Percentiles rank a stretch among this genome's conserved stretches.
These are phyloP conservation scores for Aegotheles bennettii DNA, from an alignment of 2,113 vertebrate genomes.

Conservation along the genomic window DNA sequence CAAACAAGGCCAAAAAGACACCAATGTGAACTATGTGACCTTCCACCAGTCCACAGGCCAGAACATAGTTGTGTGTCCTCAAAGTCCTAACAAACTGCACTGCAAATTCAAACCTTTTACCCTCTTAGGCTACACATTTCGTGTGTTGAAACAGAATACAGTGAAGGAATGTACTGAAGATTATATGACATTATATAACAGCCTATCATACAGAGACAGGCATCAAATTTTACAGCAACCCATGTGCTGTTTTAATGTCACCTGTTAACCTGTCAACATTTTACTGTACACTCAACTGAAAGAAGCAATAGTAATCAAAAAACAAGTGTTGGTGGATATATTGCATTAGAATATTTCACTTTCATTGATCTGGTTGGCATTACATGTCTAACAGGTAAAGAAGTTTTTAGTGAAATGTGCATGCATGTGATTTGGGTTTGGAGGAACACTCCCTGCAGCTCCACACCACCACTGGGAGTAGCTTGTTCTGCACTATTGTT, in stretches of 20 bases:
- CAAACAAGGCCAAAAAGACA: neutral
- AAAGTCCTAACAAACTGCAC: neutral
- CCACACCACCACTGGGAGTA: neutral
- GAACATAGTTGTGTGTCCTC: accelerated
- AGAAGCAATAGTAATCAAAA: neutral
- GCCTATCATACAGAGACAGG: no score
- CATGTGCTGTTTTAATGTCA: neutral
- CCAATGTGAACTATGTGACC: neutral
- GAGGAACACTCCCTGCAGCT: neutral
- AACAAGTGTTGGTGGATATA: accelerated
- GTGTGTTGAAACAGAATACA: neutral
- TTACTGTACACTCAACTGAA: neutral
- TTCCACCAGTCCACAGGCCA: neutral
- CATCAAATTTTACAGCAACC: neutral
- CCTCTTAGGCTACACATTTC: neutral
- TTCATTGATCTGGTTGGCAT: neutral
- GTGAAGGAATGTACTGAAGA: neutral
- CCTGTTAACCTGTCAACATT: accelerated
- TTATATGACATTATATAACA: accelerated
- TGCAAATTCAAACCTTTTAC: neutral
- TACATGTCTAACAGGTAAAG: accelerated
- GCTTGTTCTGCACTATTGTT: accelerated
- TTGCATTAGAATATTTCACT: accelerated
- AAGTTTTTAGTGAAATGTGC: neutral
- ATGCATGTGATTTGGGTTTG: accelerated